Conservation (phyloP, 2,797 vertebrate genomes). For the Poecilia velifera region DNA sequence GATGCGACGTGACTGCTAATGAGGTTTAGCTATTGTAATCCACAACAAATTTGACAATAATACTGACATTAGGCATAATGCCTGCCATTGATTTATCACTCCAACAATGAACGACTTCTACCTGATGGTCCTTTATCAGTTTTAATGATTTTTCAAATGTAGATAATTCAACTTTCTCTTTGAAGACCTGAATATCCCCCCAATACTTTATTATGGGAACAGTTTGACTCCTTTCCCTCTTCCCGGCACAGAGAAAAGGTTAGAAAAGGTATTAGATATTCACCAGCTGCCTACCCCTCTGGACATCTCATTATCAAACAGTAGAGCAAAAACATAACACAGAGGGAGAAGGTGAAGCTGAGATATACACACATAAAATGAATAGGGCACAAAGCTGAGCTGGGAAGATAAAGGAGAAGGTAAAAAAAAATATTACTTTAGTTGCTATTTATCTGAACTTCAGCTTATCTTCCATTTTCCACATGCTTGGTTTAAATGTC, state of each 20-base stretch:
- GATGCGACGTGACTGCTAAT: not conserved
- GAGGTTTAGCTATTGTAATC: not conserved
- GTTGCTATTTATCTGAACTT: conserved; percentile 48
- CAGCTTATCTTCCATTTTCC: conserved; percentile 29
- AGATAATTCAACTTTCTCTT: not conserved
- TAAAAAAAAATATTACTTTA: conserved; percentile 27
- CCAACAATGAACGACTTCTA: not conserved
- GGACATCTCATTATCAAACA: conserved; percentile 71
- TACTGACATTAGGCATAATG: not conserved
- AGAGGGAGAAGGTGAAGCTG: conserved; percentile 42
- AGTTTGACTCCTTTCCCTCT: conserved; percentile 29
- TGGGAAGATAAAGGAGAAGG: not conserved
- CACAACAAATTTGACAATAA: not conserved
- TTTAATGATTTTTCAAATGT: not conserved
- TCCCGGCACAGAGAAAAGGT: conserved; percentile 65
- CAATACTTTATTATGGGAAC: not conserved
- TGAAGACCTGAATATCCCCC: not conserved
- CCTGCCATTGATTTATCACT: not conserved
- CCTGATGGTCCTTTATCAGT: not conserved
- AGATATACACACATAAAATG: conserved; percentile 52
- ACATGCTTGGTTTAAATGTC: conserved; percentile 42
- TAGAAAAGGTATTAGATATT: conserved; percentile 73
- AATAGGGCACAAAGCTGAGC: conserved; percentile 34
- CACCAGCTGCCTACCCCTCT: conserved; percentile 72
- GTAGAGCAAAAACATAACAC: conserved; percentile 60